Percentiles rank a stretch among this genome's conserved stretches.
phyloP scores from a whole-genome alignment of 2,797 vertebrate species.

The Zenarchopterus dispar region DNA sequence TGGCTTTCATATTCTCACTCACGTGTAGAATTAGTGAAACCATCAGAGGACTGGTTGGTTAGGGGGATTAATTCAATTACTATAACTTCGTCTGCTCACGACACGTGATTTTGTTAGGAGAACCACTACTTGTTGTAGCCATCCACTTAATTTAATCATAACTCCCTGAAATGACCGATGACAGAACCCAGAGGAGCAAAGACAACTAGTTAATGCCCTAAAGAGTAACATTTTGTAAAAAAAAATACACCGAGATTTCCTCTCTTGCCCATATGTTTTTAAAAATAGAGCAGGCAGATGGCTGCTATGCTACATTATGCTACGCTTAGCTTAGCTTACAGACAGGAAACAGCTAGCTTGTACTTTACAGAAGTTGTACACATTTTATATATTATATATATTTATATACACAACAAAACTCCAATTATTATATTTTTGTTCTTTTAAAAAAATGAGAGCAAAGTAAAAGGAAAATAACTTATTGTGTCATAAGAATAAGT shows the following conservation, averaged over 20 bases:
- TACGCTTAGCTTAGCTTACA: slow-evolving; percentile 7
- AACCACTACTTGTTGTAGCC: slow-evolving; percentile 39
- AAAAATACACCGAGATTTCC: background rate
- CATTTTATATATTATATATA: no score
- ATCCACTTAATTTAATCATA: slow-evolving; percentile 16
- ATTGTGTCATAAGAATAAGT: no score
- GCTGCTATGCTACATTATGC: no score
- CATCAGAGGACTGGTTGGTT: slow-evolving; percentile 30
- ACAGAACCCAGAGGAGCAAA: slow-evolving; percentile 77
- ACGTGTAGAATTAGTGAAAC: slow-evolving; percentile 28
- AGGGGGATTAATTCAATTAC: slow-evolving; percentile 64
- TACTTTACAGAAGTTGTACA: no score
- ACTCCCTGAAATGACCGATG: slow-evolving; percentile 48
- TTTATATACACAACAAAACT: no score
- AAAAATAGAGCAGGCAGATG: background rate
- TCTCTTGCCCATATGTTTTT: background rate
- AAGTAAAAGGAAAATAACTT: no score
- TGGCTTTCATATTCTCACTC: background rate
- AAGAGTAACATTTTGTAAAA: slow-evolving; percentile 42
- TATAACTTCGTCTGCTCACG: slow-evolving; percentile 39
- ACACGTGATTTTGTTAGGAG: slow-evolving; percentile 64
- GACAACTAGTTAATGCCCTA: slow-evolving; percentile 84
- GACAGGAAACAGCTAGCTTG: background rate
- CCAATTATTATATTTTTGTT: no score
- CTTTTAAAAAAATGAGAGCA: no score